phyloP scores from a whole-genome alignment of 1,140 invertebrate genomes.

The Thaumatotibia leucotreta region DNA sequence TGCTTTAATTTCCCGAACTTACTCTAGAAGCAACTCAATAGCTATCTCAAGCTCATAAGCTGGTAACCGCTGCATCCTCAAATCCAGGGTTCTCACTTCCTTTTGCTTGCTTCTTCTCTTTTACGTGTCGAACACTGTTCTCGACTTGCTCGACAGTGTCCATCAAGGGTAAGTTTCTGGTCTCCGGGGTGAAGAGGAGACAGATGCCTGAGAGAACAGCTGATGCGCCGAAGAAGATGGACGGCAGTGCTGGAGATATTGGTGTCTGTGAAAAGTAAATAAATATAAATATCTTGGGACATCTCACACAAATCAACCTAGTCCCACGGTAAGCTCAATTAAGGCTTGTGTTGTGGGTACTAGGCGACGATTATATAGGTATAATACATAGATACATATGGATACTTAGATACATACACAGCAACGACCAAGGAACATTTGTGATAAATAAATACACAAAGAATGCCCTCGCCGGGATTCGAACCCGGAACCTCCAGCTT shows the following conservation, averaged over 20 bases:
- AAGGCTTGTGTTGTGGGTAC: too few relatives aligned
- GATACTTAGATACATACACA: too few relatives aligned
- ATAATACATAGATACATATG: too few relatives aligned
- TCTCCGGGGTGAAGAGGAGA: constrained; percentile 83
- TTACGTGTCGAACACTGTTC: constrained; percentile 19
- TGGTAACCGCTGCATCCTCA: neutral
- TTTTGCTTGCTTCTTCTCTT: neutral
- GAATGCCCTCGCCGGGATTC: too few relatives aligned
- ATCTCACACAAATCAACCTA: too few relatives aligned
- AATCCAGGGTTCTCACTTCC: neutral
- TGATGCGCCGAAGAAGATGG: constrained; percentile 80
- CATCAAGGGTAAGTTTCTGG: constrained; percentile 79
- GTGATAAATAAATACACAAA: too few relatives aligned
- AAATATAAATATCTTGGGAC: constrained; percentile 25
- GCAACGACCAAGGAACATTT: too few relatives aligned
- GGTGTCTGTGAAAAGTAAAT: constrained; percentile 20
- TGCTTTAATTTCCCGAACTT: neutral
- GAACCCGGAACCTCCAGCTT: too few relatives aligned
- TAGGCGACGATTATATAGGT: too few relatives aligned
- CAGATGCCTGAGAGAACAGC: constrained; percentile 78
- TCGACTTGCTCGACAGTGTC: constrained; percentile 83
- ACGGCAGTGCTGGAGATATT: constrained; percentile 70
- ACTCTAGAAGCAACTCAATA: neutral
- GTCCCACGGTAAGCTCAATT: too few relatives aligned
- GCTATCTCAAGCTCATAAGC: neutral